Evolutionary conservation across 2,797 vertebrate genomes (phyloP).

Genomic region (Odontamblyopus rebecca): DNA sequence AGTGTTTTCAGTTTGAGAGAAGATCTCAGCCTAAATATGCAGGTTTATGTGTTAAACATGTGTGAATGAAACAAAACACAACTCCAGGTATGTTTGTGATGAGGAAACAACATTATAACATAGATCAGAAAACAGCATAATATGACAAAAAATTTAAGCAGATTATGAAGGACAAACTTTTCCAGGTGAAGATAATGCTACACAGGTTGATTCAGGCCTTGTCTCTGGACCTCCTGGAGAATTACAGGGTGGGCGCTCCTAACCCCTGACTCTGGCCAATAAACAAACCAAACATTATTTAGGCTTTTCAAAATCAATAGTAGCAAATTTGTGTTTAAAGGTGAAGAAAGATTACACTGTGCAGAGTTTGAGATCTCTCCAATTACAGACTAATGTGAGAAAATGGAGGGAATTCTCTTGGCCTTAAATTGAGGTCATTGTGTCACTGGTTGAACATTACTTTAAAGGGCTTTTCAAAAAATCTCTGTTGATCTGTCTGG

Average conservation of each 20-base stretch:
- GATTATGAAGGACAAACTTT: conserved; percentile 1
- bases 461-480: background rate
- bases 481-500: too few relatives aligned
- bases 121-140: too few relatives aligned
- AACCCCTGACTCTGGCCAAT: background rate
- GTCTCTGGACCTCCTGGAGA: background rate
- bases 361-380: background rate
- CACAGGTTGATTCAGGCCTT: conserved; percentile 1
- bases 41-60: too few relatives aligned
- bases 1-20: too few relatives aligned
- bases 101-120: too few relatives aligned
- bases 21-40: too few relatives aligned
- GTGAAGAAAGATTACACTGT: conserved; percentile 17
- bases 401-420: conserved; percentile 2
- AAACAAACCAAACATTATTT: conserved; percentile 6
- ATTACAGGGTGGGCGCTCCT: conserved; percentile 13
- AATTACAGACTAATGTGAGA: background rate
- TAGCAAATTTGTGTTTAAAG: conserved; percentile 8
- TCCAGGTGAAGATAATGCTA: background rate
- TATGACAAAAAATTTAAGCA: background rate
- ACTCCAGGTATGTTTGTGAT: too few relatives aligned
- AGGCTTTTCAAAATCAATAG: conserved; percentile 7
- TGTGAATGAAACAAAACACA: too few relatives aligned
- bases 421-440: conserved; percentile 1
- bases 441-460: background rate